phyloP scores from a whole-genome alignment of 2,888 invertebrate genomes.

The Meganola albula region DNA sequence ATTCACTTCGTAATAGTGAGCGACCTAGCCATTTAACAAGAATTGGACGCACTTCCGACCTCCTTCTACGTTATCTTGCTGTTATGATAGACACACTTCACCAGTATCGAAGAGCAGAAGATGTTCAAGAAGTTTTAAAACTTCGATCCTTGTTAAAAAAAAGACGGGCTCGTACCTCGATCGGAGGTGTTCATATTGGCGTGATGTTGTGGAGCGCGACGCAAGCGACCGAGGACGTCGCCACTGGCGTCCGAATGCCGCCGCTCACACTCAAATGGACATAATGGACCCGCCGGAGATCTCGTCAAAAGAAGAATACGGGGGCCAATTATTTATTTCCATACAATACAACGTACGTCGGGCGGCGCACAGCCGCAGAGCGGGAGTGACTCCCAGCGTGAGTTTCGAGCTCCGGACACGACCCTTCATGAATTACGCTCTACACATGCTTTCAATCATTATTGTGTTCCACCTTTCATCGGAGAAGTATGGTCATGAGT shows the following conservation, averaged over 20 bases:
- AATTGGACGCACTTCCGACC: constrained; percentile 65
- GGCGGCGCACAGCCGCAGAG: constrained; percentile 58
- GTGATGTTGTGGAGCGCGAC: constrained; percentile 52
- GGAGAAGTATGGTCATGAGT: too few species aligned
- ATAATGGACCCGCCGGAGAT: constrained; percentile 71
- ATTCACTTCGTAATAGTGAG: constrained; percentile 45
- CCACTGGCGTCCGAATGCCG: constrained; percentile 72
- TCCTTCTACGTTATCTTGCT: constrained; percentile 52
- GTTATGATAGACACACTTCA: constrained; percentile 35
- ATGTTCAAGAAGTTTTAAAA: constrained; percentile 21
- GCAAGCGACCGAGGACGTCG: constrained; percentile 68
- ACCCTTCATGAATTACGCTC: background rate
- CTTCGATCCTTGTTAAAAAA: constrained; percentile 33
- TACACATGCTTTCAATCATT: background rate
- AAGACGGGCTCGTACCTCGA: constrained; percentile 54
- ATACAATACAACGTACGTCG: constrained; percentile 73
- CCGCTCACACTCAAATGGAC: constrained; percentile 63
- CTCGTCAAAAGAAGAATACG: constrained; percentile 75
- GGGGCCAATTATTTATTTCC: constrained; percentile 72
- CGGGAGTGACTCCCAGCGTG: constrained; percentile 56
- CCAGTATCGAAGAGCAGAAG: constrained; percentile 28
- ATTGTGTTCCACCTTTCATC: background rate
- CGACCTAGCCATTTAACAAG: constrained; percentile 55
- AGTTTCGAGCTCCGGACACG: constrained; percentile 28
- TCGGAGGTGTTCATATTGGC: constrained; percentile 69